Evolutionary conservation across 2,888 invertebrate species (phyloP).

Genomic region (Cephus pygmeus): DNA sequence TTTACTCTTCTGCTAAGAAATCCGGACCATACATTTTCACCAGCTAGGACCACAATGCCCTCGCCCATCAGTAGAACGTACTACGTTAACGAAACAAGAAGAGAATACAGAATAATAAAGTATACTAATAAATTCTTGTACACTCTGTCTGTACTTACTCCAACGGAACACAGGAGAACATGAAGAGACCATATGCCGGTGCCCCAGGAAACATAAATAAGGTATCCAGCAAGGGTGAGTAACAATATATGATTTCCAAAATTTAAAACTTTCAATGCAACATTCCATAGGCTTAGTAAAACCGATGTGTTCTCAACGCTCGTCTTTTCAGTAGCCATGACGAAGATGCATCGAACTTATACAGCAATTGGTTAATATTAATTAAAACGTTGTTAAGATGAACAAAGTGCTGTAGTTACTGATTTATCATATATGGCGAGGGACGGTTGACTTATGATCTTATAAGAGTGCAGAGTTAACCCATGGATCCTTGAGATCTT

Average conservation of each 20-base stretch:
- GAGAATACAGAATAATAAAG: neutral
- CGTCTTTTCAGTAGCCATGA: neutral
- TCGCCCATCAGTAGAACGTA: slow-evolving; percentile 58
- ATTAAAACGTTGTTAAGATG: neutral
- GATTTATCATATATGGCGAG: neutral
- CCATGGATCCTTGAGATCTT: neutral
- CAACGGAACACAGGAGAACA: slow-evolving; percentile 25
- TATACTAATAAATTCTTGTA: neutral
- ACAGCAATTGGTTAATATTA: neutral
- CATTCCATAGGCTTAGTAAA: neutral
- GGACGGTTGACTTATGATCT: neutral
- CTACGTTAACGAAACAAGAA: slow-evolving; percentile 35
- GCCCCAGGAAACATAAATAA: slow-evolving; percentile 20
- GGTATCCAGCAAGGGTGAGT: slow-evolving; percentile 27
- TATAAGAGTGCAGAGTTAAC: neutral
- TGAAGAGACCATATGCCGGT: slow-evolving; percentile 26
- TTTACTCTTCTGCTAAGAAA: slow-evolving; percentile 41
- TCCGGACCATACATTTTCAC: slow-evolving; percentile 46
- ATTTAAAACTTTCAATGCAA: slow-evolving; percentile 14
- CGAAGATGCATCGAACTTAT: neutral
- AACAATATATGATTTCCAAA: slow-evolving; percentile 32
- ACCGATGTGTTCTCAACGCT: neutral
- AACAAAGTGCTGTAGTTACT: neutral
- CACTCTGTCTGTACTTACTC: neutral
- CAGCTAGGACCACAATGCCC: slow-evolving; percentile 46